These are phyloP conservation scores for Pseudochaenichthys georgianus DNA, from an alignment of 2,797 vertebrate genomes.

Conservation along the genomic window DNA sequence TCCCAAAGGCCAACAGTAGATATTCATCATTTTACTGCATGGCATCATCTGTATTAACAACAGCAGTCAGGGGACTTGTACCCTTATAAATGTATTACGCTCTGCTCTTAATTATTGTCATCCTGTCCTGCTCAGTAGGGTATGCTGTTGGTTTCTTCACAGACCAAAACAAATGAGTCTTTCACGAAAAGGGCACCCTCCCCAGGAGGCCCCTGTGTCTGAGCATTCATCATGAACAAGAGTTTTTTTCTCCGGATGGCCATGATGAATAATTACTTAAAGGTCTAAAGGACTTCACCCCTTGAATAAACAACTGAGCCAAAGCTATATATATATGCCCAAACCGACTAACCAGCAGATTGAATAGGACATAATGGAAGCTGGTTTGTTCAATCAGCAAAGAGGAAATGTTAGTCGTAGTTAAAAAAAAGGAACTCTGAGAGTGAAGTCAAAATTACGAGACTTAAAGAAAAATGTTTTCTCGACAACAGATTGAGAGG, in stretches of 20 bases:
- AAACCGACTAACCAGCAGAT: background rate
- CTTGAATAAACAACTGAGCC: constrained; percentile 43
- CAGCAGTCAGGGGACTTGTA: constrained; percentile 43
- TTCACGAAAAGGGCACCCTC: constrained; percentile 39
- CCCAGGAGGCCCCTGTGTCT: constrained; percentile 31
- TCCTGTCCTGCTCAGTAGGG: constrained; percentile 10
- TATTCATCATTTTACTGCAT: constrained; percentile 54
- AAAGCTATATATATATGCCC: constrained; percentile 24
- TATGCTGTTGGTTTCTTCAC: constrained; percentile 19
- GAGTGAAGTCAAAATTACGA: background rate
- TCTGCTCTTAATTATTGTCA: constrained; percentile 31
- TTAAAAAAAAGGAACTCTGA: background rate
- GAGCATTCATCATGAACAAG: constrained; percentile 38
- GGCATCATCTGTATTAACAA: constrained; percentile 51
- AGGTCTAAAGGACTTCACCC: constrained; percentile 26
- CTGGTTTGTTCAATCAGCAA: background rate
- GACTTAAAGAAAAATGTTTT: background rate
- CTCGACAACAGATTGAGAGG: no score
- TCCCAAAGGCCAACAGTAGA: constrained; percentile 45
- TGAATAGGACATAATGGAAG: background rate
- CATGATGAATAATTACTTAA: constrained; percentile 36
- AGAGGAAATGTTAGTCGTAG: background rate
- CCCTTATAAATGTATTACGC: constrained; percentile 29
- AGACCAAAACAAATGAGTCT: constrained; percentile 44
- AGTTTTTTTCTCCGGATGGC: constrained; percentile 24